A percentile compares a stretch with the other conserved stretches of the same genome.
phyloP scores from a whole-genome alignment of 2,113 vertebrate genomes.

The Thoracochromis brauschi region DNA sequence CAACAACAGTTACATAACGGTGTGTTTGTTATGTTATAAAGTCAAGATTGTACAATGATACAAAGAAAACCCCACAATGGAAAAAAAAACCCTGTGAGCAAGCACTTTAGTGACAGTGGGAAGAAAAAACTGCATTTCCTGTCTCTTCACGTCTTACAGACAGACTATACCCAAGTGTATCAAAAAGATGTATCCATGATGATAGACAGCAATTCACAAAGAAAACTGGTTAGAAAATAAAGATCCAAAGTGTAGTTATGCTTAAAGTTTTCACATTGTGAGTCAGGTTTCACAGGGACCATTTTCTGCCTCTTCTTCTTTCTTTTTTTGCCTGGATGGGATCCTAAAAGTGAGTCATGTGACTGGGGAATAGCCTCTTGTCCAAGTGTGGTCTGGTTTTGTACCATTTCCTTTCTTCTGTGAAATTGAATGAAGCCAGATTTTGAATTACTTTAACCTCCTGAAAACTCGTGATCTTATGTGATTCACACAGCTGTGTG shows the following conservation, averaged over 20 bases:
- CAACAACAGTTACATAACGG: background rate
- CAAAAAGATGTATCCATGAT: background rate
- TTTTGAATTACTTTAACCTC: background rate
- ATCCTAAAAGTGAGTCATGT: slow-evolving; percentile 32
- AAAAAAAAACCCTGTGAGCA: background rate
- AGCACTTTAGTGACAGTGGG: background rate
- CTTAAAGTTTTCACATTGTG: background rate
- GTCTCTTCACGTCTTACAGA: background rate
- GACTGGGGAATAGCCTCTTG: slow-evolving; percentile 13
- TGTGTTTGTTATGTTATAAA: background rate
- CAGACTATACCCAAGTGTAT: background rate
- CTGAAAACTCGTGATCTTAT: background rate
- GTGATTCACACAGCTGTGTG: background rate
- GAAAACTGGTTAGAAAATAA: background rate
- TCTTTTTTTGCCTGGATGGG: background rate
- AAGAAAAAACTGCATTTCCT: background rate
- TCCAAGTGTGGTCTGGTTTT: background rate
- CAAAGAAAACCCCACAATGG: background rate
- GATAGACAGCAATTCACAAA: background rate
- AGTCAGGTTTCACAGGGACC: background rate
- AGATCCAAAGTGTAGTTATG: background rate
- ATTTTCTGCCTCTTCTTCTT: background rate
- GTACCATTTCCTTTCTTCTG: background rate
- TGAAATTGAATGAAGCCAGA: background rate
- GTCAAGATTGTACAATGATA: background rate